Base-by-base conservation (phyloP, 2,113 vertebrate genomes). In the Ceuthmochares aereus region DNA sequence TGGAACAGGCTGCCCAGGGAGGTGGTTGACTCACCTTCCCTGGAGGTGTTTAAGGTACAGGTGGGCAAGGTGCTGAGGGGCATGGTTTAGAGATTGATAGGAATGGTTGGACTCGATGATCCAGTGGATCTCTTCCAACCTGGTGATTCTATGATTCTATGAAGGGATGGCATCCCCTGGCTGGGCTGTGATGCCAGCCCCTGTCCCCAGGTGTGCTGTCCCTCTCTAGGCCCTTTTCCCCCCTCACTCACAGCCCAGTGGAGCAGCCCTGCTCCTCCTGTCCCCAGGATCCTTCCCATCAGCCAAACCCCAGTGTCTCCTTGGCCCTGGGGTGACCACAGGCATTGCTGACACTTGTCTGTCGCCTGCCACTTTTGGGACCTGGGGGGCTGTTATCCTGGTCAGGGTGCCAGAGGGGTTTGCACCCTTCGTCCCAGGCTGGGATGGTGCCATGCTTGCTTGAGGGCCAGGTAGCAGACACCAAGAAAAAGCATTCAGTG, bases 351-450 rank as follows among this genome's bases (percentile, higher is more conserved):
- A 6, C 36, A 3, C 14, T 36, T 59, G 10, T 42, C 74, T 45
- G 37, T 32, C 5, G 1, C 68, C 55, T 55, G 4, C 0, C 0
- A 55, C 14, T 66, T 56, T 34, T 83, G 93, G 59, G 79, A 10
- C 14, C n/a, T 45, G 63, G n/a, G 25, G 70, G n/a, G 9, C 51
- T 78, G 29, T 5, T 92, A 42, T 66, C 7, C 27, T 30, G 60
- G 7, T 0, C 1, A 9, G 29, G 16, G 2, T 54, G 30, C 66
- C 4, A 3, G 17, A 19, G 43, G 20, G 7, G 4, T 29, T 67
- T 77, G 32, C 25, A 10, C 1, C 0, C 40, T 47, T 63, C 3
- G 1, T 19, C 27, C 60, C 43, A 10, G 32, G 29, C 14, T 20
- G 32, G 34, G 14, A 3, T 3, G 6, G n/a, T 59, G 27, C n/a